Evolutionary conservation across 2,888 invertebrate species (phyloP).

Genomic region (Doris montereyensis): DNA sequence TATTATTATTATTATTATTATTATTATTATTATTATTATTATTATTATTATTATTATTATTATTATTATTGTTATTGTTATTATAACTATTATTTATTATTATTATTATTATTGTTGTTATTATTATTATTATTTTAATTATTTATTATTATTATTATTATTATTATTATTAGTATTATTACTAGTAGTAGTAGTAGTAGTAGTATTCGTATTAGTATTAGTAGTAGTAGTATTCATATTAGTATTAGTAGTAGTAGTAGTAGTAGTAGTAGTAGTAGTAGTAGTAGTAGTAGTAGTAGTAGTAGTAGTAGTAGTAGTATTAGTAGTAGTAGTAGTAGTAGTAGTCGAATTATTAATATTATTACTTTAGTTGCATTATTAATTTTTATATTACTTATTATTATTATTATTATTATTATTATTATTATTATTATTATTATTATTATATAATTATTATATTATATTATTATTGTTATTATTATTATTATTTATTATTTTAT

Average conservation of each 20-base stretch:
- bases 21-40: constrained; percentile 1
- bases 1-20: background rate
- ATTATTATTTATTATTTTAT: no score
- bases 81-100: no score
- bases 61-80: constrained; percentile 9
- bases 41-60: constrained; percentile 13
- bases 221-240: background rate
- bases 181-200: background rate
- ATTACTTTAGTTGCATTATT: no score
- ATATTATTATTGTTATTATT: no score
- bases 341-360: background rate
- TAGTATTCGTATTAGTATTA: background rate
- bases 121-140: background rate
- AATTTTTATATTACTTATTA: no score
- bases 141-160: background rate
- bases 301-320: constrained; percentile 10
- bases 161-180: background rate
- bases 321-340: constrained; percentile 12
- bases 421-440: no score
- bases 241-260: background rate
- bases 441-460: no score
- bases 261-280: background rate
- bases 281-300: background rate
- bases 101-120: background rate
- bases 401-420: no score